Conservation (phyloP, 2,113 vertebrate genomes). For the Silurus glanis region DNA sequence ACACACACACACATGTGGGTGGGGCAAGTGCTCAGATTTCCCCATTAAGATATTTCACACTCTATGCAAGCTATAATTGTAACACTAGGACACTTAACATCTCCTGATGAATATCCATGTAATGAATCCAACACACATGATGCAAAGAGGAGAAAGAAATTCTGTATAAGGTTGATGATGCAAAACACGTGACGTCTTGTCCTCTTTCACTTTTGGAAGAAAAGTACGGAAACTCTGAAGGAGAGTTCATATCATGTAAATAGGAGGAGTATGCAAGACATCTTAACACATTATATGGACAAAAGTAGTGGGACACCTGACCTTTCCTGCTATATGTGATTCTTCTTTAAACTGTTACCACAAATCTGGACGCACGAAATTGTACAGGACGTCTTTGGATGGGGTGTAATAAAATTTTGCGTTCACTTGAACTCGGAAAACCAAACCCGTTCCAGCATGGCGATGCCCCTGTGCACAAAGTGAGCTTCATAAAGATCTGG, state of each 20-base stretch:
- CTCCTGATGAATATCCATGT: constrained; percentile 19
- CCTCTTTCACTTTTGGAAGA: not conserved
- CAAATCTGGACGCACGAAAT: too few relatives aligned
- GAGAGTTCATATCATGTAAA: not conserved
- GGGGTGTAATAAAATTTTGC: too few relatives aligned
- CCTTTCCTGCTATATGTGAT: too few relatives aligned
- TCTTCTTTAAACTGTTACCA: too few relatives aligned
- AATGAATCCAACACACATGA: not conserved
- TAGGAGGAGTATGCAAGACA: not conserved
- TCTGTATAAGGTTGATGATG: not conserved
- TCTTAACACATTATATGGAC: not conserved
- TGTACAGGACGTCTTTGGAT: too few relatives aligned
- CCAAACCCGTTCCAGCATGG: too few relatives aligned
- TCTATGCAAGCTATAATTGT: constrained; percentile 12
- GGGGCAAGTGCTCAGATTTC: not conserved
- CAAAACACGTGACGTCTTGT: not conserved
- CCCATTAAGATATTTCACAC: constrained; percentile 24
- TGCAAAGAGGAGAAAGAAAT: not conserved
- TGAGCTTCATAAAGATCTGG: too few relatives aligned
- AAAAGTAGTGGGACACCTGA: too few relatives aligned
- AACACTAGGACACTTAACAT: not conserved
- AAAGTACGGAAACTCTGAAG: not conserved
- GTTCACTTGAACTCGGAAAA: too few relatives aligned
- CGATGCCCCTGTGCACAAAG: too few relatives aligned
- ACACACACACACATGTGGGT: not conserved